Base-by-base conservation (phyloP, 2,113 vertebrate genomes). In the Scomber colias region DNA sequence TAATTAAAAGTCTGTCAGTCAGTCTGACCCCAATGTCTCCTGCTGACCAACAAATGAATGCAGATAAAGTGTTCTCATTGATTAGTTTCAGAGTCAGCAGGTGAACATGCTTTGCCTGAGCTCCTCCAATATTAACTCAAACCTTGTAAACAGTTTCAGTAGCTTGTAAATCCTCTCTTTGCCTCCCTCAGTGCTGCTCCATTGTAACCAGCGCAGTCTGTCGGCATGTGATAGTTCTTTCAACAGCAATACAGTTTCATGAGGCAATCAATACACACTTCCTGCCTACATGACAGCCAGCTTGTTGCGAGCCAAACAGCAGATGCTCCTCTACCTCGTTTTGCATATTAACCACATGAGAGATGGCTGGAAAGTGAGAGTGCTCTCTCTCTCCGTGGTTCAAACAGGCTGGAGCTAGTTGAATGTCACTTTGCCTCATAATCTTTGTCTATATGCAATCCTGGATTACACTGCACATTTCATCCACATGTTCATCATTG, bases 281-380 rank as follows among this genome's bases (percentile, higher is more conserved):
- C 12, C 72, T 66, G 64, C 70, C 63, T 74, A 45, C 71, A 75
- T 74, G 71, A 53, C 71, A 55, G 64, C 59, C 71, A 60, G 76
- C 71, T 79, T 71, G 82, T 64, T 75, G 76, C 11, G 5, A 84
- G 59, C 57, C 70, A 71, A 75, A 79, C 71, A 80, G 66, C 71
- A 65, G 65, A 79, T 75, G 82, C 65, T 79, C 54, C 59, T 60
- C 64, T 70, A 21, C 45, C 55, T 64, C n/a, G 35, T 59, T 79
- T 48, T 75, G 71, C 76, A 84, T 79, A 79, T 84, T 74, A 40
- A 21, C 71, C 60, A 65, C 71, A 75, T 69, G 51, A 79, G 64
- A 77, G 80, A 72, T 48, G 6, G 3, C 55, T 40, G 56, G 17
- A 27, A 57, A 45, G 59, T 30, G 27, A 19, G 51, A 56, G 11